Evolutionary conservation across 2,888 invertebrate genomes (phyloP), one percentile per base, ranked within the genome.

Genomic region (Diachrysia chrysitis): DNA sequence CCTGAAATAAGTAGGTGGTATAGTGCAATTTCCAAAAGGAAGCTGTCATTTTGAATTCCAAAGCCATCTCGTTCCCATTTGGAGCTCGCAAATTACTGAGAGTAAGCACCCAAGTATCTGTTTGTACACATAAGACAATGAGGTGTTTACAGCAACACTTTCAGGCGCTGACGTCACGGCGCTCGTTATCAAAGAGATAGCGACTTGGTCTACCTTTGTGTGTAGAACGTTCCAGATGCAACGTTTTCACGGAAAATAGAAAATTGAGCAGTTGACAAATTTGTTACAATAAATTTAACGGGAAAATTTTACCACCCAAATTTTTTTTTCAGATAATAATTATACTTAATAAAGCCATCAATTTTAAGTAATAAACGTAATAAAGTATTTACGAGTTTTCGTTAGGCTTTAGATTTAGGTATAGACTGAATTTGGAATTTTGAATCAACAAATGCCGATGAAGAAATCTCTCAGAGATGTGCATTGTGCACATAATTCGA

Each of bases 101-200:
- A 60, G 58, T 69, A 72, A 35, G 48, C 57, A 57, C 21, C 25
- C 1, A 48, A 51, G 19, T 35, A 55, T 55, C 29, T 67, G 62
- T 58, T 65, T 64, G 69, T 66, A 67, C 42, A 73, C 59, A 65
- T 14, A 71, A 71, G 69, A 83, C 82, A 82, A 78, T 72, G 70
- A 37, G 58, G 58, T 81, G 73, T 83, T 83, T 80, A 75, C 78
- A 69, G 70, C 54, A 35, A 73, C 69, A 57, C 62, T 74, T 80
- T 76, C 73, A 78, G 73, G 32, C 19, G 42, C 5, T 79, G 77
- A 81, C 78, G 85, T 83, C 82, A 84, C 23, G 9, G 53, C 48
- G 21, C 48, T 51, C 62, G 68, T 78, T 82, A 81, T 78, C 76
- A 78, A 32, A 60, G 68, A 61, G 69, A 74, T 76, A 78, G 57